These are phyloP conservation scores for Temnopleurus reevesii DNA, from an alignment of 53 echinoderm and acorn worm species.

Conservation along the genomic window DNA sequence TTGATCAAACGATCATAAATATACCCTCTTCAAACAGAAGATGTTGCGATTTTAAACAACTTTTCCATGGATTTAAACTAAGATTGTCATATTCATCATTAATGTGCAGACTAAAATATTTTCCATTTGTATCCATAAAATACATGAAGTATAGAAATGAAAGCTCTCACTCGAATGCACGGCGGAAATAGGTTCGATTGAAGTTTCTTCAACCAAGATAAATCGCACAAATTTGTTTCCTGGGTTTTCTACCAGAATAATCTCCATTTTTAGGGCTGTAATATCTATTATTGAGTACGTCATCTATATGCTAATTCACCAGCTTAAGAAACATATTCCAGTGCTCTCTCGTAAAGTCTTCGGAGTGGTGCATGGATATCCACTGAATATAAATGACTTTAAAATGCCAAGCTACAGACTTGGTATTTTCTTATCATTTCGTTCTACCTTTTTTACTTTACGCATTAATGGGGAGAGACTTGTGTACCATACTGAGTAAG, in stretches of 20 bases:
- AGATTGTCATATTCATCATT: too few species aligned
- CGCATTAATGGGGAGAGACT: not conserved
- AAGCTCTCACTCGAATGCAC: not conserved
- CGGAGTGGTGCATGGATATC: not conserved
- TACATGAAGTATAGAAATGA: not conserved
- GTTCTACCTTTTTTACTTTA: not conserved
- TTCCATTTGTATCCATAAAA: not conserved
- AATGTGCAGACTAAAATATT: not conserved
- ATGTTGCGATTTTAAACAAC: not conserved
- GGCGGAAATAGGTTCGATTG: not conserved
- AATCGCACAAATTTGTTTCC: not conserved
- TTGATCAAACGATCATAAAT: not conserved
- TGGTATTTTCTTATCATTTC: not conserved
- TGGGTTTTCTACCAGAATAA: not conserved
- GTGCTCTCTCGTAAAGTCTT: not conserved
- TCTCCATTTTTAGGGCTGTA: not conserved
- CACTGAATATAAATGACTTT: not conserved
- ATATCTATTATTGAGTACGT: conserved; percentile 3
- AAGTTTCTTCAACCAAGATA: not conserved
- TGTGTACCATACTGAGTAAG: not conserved
- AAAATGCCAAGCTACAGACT: not conserved
- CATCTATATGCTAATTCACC: conserved; percentile 54
- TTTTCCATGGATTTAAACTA: not conserved
- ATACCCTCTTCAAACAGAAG: not conserved
- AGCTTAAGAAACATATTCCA: conserved; percentile 26